Percentiles rank a stretch among this genome's conserved stretches.
Conservation (phyloP, 1,140 invertebrate species). For the Cydia amplana region DNA sequence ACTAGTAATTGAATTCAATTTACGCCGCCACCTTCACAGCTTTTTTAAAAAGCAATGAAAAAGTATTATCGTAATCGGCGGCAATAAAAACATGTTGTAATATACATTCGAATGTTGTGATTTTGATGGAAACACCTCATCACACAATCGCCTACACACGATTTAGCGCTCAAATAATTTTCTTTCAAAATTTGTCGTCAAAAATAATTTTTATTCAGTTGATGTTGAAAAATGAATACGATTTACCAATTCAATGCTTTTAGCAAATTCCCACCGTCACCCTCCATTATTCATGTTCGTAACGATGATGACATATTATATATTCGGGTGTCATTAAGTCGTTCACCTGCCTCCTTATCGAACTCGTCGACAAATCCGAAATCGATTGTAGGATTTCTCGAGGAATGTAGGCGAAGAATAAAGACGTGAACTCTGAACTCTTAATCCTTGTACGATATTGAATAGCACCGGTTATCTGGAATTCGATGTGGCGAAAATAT, state of each 20-base stretch:
- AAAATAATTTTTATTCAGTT: conserved; percentile 30
- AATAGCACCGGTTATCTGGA: conserved; percentile 34
- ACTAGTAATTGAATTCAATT: neutral
- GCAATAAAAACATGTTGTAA: neutral
- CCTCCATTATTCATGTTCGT: conserved; percentile 60
- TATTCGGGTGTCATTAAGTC: conserved; percentile 56
- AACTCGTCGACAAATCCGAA: neutral
- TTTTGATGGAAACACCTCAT: neutral
- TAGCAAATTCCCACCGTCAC: conserved; percentile 40
- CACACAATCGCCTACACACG: neutral
- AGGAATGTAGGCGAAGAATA: neutral
- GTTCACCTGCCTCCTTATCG: conserved; percentile 42
- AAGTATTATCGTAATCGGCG: neutral
- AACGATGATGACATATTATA: conserved; percentile 58
- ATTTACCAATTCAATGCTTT: conserved; percentile 29
- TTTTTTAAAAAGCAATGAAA: neutral
- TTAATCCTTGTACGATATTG: neutral
- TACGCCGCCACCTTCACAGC: neutral
- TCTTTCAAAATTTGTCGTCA: neutral
- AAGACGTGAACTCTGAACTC: neutral
- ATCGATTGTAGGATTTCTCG: neutral
- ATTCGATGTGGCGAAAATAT: conserved; percentile 50
- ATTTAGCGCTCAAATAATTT: neutral
- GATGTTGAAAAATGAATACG: conserved; percentile 28
- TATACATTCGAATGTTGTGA: neutral